Conservation (phyloP, 2,888 invertebrate species). For the Cheilosia pagana region DNA sequence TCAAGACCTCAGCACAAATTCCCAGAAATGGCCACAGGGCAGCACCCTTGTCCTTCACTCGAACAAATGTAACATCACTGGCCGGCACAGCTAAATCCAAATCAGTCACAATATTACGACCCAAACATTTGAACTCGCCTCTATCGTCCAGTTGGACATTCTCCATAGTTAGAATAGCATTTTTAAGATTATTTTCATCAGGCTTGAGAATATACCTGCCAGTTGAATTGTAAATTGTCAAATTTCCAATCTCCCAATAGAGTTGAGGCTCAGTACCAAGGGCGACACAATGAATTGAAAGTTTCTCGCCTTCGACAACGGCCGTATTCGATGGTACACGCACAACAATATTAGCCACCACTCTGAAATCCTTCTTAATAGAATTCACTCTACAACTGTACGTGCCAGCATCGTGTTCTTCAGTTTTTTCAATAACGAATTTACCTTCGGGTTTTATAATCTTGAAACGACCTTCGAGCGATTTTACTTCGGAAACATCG, state of each 20-base stretch:
- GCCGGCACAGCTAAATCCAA: slow-evolving; percentile 80
- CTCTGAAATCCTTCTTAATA: slow-evolving; percentile 80
- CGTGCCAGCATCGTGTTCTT: slow-evolving; percentile 86
- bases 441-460: slow-evolving; percentile 82
- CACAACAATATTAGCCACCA: slow-evolving; percentile 85
- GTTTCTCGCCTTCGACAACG: slow-evolving; percentile 93
- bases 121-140: slow-evolving; percentile 88
- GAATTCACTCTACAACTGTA: slow-evolving; percentile 86
- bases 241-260: slow-evolving; percentile 87
- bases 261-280: slow-evolving; percentile 88
- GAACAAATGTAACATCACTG: slow-evolving; percentile 85
- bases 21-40: slow-evolving; percentile 99
- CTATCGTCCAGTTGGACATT: slow-evolving; percentile 88
- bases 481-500: slow-evolving; percentile 80
- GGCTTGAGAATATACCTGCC: slow-evolving; percentile 84
- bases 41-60: slow-evolving; percentile 94
- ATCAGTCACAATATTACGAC: slow-evolving; percentile 83
- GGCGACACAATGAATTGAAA: slow-evolving; percentile 89
- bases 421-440: slow-evolving; percentile 84
- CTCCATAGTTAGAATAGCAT: slow-evolving; percentile 87
- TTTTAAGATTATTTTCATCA: slow-evolving; percentile 85
- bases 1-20: slow-evolving; percentile 96
- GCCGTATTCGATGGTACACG: slow-evolving; percentile 87
- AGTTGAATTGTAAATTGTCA: slow-evolving; percentile 83
- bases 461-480: slow-evolving; percentile 83